These are phyloP conservation scores for Heterodera schachtii DNA, from an alignment of 1,140 invertebrate species.

Conservation along the genomic window DNA sequence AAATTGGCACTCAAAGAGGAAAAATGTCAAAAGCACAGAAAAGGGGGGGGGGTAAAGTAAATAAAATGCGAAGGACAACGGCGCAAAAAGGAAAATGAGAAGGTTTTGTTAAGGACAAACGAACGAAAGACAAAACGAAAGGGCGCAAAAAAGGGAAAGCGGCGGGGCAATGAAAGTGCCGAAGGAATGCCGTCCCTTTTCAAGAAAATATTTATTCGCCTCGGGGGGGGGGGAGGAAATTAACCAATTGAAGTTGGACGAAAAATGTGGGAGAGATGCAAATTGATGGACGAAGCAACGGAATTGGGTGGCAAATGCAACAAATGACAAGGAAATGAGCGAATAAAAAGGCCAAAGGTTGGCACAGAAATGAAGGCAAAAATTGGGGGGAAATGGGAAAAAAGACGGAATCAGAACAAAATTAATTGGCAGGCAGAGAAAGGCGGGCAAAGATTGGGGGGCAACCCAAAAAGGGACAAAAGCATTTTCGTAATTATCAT, in stretches of 20 bases:
- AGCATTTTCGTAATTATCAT: too few relatives aligned
- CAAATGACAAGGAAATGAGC: not conserved
- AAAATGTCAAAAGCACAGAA: not conserved
- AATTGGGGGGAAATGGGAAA: not conserved
- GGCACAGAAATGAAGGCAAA: not conserved
- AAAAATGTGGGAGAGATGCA: not conserved
- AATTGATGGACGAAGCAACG: not conserved
- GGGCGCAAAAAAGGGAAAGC: not conserved
- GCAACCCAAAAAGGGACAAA: too few relatives aligned
- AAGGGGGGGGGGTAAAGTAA: not conserved
- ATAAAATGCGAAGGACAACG: not conserved
- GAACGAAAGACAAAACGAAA: not conserved
- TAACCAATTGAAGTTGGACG: not conserved
- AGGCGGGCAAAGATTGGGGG: too few relatives aligned
- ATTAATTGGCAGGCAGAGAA: not conserved
- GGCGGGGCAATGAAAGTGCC: not conserved
- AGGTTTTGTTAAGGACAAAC: not conserved
- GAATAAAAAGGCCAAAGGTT: not conserved
- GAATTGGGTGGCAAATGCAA: not conserved
- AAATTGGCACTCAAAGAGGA: not conserved
- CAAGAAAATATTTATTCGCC: not conserved
- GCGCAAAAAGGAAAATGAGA: not conserved
- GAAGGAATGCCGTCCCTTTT: not conserved
- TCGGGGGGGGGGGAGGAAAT: not conserved
- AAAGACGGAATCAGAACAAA: not conserved